Conservation (phyloP, 2,113 vertebrate genomes). For the Siniperca knerii region DNA sequence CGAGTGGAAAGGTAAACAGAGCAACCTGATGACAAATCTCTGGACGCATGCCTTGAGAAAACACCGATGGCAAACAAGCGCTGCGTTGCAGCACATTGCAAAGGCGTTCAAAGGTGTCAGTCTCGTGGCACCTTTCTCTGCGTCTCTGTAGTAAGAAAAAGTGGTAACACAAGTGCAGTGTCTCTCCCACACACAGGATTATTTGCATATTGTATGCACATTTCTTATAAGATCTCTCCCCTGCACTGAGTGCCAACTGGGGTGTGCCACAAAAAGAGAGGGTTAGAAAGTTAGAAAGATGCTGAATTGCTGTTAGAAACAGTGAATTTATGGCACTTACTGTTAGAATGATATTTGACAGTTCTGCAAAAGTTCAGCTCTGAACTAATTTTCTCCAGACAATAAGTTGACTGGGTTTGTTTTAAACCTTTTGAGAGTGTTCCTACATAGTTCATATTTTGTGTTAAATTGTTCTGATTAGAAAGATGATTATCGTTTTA, state of each 20-base stretch:
- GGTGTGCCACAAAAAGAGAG: slow-evolving; percentile 20
- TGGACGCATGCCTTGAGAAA: slow-evolving; percentile 58
- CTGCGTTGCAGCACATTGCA: slow-evolving; percentile 17
- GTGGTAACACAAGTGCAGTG: neutral
- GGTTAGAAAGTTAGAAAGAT: slow-evolving; percentile 20
- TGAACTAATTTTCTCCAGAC: neutral
- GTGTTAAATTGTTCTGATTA: neutral
- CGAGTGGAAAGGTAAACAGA: slow-evolving; percentile 71
- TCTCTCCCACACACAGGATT: slow-evolving; percentile 32
- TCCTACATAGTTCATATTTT: neutral
- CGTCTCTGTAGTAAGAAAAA: neutral
- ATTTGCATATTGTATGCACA: slow-evolving; percentile 31
- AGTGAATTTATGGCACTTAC: neutral
- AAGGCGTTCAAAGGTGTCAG: slow-evolving; percentile 11
- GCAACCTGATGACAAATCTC: slow-evolving; percentile 60
- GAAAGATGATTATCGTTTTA: neutral
- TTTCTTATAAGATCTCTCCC: slow-evolving; percentile 39
- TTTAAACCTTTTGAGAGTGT: neutral
- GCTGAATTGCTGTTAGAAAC: neutral
- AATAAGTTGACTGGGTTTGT: neutral
- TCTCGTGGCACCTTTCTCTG: slow-evolving; percentile 26
- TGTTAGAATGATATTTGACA: neutral
- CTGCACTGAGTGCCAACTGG: slow-evolving; percentile 31
- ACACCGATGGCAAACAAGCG: slow-evolving; percentile 58
- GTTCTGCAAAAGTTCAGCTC: neutral